Percentiles rank a stretch among this genome's conserved stretches.
Conservation (phyloP, 2,113 vertebrate species). For the Sylvia atricapilla region DNA sequence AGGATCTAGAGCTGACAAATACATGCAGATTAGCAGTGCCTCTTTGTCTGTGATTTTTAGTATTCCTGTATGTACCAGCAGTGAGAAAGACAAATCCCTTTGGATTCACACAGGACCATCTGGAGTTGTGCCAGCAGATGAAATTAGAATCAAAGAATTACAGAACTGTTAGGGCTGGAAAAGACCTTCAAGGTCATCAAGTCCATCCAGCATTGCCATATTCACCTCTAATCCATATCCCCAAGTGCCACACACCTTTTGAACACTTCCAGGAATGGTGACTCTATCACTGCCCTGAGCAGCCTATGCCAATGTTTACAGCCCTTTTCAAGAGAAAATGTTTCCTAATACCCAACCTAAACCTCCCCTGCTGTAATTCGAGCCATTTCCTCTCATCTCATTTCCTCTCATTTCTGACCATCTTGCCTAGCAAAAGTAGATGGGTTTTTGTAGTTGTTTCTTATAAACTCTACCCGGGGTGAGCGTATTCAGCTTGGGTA, state of each 20-base stretch:
- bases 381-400: neutral
- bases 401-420: too few species aligned
- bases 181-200: neutral
- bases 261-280: neutral
- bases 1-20: neutral
- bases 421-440: neutral
- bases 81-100: neutral
- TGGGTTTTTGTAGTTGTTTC: neutral
- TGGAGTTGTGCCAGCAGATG: neutral
- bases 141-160: neutral
- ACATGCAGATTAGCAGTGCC: neutral
- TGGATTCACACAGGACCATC: neutral
- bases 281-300: neutral
- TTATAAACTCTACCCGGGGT: neutral
- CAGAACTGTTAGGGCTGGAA: neutral
- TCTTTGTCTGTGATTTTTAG: neutral
- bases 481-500: neutral
- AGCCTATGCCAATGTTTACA: neutral
- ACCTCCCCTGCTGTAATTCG: neutral
- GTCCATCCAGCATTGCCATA: neutral
- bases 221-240: neutral
- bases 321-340: neutral
- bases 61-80: neutral
- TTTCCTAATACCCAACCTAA: neutral
- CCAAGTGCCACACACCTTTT: neutral